These are phyloP conservation scores for Halictus rubicundus DNA, from an alignment of 1,140 invertebrate species.

Conservation along the genomic window DNA sequence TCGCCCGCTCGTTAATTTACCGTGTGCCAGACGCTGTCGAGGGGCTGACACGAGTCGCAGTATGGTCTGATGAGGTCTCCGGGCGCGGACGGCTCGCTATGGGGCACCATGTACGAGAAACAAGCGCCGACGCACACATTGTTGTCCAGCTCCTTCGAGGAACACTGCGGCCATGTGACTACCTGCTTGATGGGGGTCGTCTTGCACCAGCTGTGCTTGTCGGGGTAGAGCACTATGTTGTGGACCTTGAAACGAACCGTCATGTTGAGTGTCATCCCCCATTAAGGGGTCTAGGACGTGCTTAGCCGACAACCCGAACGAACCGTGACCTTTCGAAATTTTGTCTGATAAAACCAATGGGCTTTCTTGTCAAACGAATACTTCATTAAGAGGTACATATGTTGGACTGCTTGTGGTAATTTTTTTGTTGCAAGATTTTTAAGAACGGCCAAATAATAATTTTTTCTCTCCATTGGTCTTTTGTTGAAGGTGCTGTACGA, in stretches of 20 bases:
- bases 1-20: constrained; percentile 70
- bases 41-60: constrained; percentile 86
- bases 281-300: too few relatives aligned
- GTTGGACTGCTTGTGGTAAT: too few relatives aligned
- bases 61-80: constrained; percentile 85
- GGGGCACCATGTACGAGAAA: constrained; percentile 86
- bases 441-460: too few relatives aligned
- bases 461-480: too few relatives aligned
- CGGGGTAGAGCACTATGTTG: constrained; percentile 85
- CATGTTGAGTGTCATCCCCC: neutral
- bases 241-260: constrained; percentile 80
- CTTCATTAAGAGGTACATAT: too few relatives aligned
- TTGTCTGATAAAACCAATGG: too few relatives aligned
- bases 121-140: constrained; percentile 86
- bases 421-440: too few relatives aligned
- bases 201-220: constrained; percentile 87
- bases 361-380: too few relatives aligned
- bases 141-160: constrained; percentile 84
- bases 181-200: constrained; percentile 85
- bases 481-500: too few relatives aligned
- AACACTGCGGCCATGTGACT: constrained; percentile 83
- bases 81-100: constrained; percentile 84
- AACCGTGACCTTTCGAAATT: neutral
- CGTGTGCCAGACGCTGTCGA: constrained; percentile 83
- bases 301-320: neutral